Evolutionary conservation across 2,797 vertebrate species (phyloP), one percentile per base, ranked within the genome.

Genomic region (Podarcis lilfordi): DNA sequence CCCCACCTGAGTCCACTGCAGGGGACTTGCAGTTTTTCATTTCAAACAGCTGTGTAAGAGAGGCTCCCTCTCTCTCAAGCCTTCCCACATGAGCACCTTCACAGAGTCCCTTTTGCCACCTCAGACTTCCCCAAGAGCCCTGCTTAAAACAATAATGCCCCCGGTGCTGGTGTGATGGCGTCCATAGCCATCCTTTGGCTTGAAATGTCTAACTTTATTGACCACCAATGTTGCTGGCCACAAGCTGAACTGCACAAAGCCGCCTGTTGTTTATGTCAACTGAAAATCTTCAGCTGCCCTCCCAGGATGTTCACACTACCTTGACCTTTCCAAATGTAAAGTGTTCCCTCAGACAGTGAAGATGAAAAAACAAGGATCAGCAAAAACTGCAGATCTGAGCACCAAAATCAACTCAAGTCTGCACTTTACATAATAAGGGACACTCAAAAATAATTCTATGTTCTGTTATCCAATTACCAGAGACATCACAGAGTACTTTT

Each of bases 241-340:
- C n/a, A 17, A 55, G 64, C 55, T 68, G 64, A 82, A 82, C 85
- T 75, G 80, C 81, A 35, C 55, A 90, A 82, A 64, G 2, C 35
- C 83, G 43, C 66, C 0, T 32, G 45, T 4, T 0, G 27, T 66
- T 78, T 75, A 77, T 79, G 87, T 10, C 15, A 77, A 92, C 91
- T 1, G 88, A 81, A 91, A 89, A 89, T 87, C 88, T 86, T 74
- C 13, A 75, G 27, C 64, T 85, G 74, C 17, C n/a, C 9, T 32
- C 43, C 29, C 37, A 76, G 37, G 92, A 80, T 37, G 83, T 69
- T 87, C 95, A 23, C 23, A 50, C 10, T 72, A 32, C 68, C 43
- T 83, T 71, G 68, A 71, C 92, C 93, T 94, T 95, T 95, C 87
- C 86, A 90, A 91, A 95, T 92, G 87, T 88, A 91, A 95, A 35